Evolutionary conservation across 2,113 vertebrate species (phyloP).

Genomic region (Acanthisitta chloris): DNA sequence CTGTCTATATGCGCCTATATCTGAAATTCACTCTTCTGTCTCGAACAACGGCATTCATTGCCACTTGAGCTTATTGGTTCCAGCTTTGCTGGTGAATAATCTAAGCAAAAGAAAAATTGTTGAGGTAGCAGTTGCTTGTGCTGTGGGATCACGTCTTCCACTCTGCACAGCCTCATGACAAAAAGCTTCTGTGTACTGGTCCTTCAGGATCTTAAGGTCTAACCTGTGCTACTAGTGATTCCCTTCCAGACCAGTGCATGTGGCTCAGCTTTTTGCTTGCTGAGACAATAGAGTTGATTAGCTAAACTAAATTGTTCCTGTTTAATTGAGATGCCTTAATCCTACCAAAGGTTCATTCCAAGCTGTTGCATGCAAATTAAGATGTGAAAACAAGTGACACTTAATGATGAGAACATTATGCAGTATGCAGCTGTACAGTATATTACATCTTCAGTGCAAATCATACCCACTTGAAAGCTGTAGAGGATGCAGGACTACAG

Average conservation of each 20-base stretch:
- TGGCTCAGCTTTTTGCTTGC: slow-evolving; percentile 1
- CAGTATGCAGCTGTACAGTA: slow-evolving; percentile 50
- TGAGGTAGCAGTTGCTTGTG: background rate
- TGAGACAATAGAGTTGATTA: slow-evolving; percentile 43
- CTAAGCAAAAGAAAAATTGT: background rate
- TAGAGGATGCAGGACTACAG: background rate
- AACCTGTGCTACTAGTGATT: background rate
- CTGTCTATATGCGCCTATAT: background rate
- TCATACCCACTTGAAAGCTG: slow-evolving; percentile 53
- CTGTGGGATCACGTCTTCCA: background rate
- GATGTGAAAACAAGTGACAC: slow-evolving; percentile 48
- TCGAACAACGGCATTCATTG: background rate
- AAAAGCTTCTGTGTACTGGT: background rate
- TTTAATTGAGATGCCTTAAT: slow-evolving; percentile 36
- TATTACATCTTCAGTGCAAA: slow-evolving; percentile 2
- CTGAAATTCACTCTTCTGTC: background rate
- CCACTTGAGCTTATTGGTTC: background rate
- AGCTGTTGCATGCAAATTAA: slow-evolving; percentile 61
- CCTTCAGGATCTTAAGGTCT: background rate
- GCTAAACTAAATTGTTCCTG: slow-evolving; percentile 29
- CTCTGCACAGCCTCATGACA: background rate
- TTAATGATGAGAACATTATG: slow-evolving; percentile 49
- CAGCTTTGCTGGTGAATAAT: slow-evolving; percentile 18
- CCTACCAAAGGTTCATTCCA: slow-evolving; percentile 22
- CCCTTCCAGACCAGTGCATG: background rate